Base-by-base conservation (phyloP, 2,113 vertebrate genomes). In the Macaca mulatta region DNA sequence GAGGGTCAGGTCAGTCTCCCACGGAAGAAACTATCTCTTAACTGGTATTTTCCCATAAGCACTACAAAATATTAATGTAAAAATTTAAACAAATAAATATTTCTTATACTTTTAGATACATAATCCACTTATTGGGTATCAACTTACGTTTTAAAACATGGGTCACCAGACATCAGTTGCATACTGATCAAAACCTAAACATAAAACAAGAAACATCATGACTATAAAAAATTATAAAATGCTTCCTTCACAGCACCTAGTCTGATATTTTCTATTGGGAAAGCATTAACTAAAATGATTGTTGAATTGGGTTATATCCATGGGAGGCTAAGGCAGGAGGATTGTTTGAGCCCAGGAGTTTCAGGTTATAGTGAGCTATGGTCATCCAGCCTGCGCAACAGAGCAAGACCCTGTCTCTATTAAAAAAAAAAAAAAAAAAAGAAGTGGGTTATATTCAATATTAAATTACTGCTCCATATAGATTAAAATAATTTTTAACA, bases 101-200 rank as follows among this genome's bases (percentile, higher is more conserved):
- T 25, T 59, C 10, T 48, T 40, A 78, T 2, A 81, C 14, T 92
- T 50, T 30, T 2, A 95, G 20, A 79, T 72, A 91, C 98, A 74
- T 35, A 70, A 57, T 3, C 40, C 40, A 81, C 27, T 70, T 32
- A 45, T 0, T 32, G 72, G 48, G 43, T 4, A 70, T 35, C 50
- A 96, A 98, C 99, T 99, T 99, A 99, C 99, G 97, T 99, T 99
- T 99, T 99, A 98, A 99, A 99, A 98, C 99, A 99, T 0, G 99
- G 99, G 97, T 99, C 99, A 97, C 99, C 99, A 64, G 99, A 99
- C 99, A 99, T 99, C 10, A 99, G 99, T 85, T 99, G 99, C 99
- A 99, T 99, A 52, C 98, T 99, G 97, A 99, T 99, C 97, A 99
- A 98, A 97, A 99, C 99, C 99, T 99, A 97, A 74, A 98, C 75